These are phyloP conservation scores for Lota lota DNA, from an alignment of 2,113 vertebrate genomes.

Conservation along the genomic window DNA sequence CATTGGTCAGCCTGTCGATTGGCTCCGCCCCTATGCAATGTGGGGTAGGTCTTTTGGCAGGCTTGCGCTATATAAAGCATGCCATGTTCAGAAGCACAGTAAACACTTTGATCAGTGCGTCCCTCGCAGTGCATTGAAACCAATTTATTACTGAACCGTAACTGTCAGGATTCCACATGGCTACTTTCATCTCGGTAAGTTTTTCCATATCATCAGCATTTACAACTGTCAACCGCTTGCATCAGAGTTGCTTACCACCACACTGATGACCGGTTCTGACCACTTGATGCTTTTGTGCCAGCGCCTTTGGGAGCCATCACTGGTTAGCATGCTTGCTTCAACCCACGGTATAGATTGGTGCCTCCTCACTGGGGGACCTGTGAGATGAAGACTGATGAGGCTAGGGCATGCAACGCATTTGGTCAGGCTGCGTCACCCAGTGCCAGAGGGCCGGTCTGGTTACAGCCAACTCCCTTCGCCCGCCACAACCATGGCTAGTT, in stretches of 20 bases:
- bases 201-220: constrained; percentile 46
- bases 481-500: background rate
- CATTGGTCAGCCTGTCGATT: constrained; percentile 39
- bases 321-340: background rate
- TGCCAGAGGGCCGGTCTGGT: constrained; percentile 15
- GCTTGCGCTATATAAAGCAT: constrained; percentile 55
- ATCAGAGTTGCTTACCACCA: constrained; percentile 25
- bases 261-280: constrained; percentile 19
- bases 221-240: constrained; percentile 29
- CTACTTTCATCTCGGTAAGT: constrained; percentile 74
- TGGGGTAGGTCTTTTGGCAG: constrained; percentile 51
- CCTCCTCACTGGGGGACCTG: constrained; percentile 3
- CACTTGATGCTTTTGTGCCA: constrained; percentile 3
- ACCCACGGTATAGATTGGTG: background rate
- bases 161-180: constrained; percentile 58
- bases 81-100: constrained; percentile 32
- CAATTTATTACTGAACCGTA: constrained; percentile 14
- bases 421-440: constrained; percentile 10
- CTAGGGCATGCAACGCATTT: constrained; percentile 9
- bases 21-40: constrained; percentile 48
- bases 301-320: background rate
- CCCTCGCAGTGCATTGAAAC: constrained; percentile 24
- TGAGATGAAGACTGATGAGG: constrained; percentile 1
- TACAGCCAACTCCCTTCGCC: background rate
- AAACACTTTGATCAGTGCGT: constrained; percentile 46